Base-by-base conservation (phyloP, 2,888 invertebrate species). In the Leucozona laternaria region DNA sequence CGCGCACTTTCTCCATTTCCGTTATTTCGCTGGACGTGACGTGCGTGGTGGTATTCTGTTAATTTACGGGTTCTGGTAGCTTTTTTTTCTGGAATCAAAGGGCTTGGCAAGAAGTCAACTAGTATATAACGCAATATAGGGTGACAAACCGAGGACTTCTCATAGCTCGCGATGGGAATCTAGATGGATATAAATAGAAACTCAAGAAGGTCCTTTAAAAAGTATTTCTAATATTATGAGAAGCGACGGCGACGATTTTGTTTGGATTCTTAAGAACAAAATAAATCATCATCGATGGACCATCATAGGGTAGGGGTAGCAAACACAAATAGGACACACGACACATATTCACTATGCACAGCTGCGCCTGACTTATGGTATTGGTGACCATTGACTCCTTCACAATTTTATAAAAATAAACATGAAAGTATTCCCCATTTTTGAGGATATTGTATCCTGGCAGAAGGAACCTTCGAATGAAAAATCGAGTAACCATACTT, bases 51-150 rank as follows among this genome's bases (percentile, higher is more conserved):
- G 25, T 43, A 50, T 73, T 70, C 48, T 64, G 50, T 48, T 86
- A 68, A 78, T 78, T 81, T 86, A 84, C 64, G 83, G 53, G 45
- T 72, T 62, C 68, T 73, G 45, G 57, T 60, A 31, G 31, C 48
- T 31, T 34, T 48, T 55, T 57, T 48, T 55, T 57, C 11, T 7
- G 43, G 17, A 40, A 72, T 77, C 66, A 73, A 77, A 57, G 70
- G 85, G 81, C 85, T 82, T 75, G 81, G 72, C 85, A 82, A 82
- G 81, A 86, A 86, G 85, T 82, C 85, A 86, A 48, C 31, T 55
- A 11, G 2, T 10, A 2, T 55, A 4, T 11, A 45, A 1, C 22
- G n/a, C 6, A 17, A 22, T 22, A 31, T 22, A 31, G 85, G 81
- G 81, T 81, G 76, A 85, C 43, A 76, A 43, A 25, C 1, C 22